Base-by-base conservation (phyloP, 1,140 invertebrate species). In the Cepaea nemoralis region DNA sequence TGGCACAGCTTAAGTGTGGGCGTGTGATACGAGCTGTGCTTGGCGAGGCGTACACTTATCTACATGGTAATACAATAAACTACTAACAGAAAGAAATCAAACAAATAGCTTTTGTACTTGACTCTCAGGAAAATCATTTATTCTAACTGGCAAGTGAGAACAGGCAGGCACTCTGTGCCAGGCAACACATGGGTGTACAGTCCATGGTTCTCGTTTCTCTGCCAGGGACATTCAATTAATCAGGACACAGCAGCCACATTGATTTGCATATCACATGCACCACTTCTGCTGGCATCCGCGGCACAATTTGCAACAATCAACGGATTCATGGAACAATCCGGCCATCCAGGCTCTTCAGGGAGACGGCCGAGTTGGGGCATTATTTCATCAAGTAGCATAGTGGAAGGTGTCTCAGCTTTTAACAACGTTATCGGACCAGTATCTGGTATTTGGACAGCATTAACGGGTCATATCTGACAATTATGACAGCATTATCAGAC, bases 211-310 rank as follows among this genome's bases (percentile, higher is more conserved):
- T 2, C 55, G 16, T 27, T 63, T 63, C 59, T 63, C 59, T 63
- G 59, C 59, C 59, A 6, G 10, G 59, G 5, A 63, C 27, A 8
- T 70, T 40, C 5, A 8, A 31, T 40, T n/a, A 3, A 40, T 70
- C 69, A 70, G 37, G 69, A n/a, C 69, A 70, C 69, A 70, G 69
- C 69, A 42, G 35, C 39, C 69, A 70, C 69, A 70, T 31, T 63
- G 27, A 31, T 40, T 70, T 40, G 35, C 35, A 24, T 40, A 40
- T 39, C 10, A 3, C 40, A 12, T 16, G 69, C 69, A 70, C 35
- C 69, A 40, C 37, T 40, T 70, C 35, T 22, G 19, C 35, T 70
- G 39, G 69, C 69, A n/a, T 40, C 69, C 19, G 69, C 37, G 39
- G 69, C 37, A 70, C 24, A 70, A 63, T 27, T 27, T 27, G 8